Conservation (phyloP, 2,113 vertebrate species). For the Micromys minutus region DNA sequence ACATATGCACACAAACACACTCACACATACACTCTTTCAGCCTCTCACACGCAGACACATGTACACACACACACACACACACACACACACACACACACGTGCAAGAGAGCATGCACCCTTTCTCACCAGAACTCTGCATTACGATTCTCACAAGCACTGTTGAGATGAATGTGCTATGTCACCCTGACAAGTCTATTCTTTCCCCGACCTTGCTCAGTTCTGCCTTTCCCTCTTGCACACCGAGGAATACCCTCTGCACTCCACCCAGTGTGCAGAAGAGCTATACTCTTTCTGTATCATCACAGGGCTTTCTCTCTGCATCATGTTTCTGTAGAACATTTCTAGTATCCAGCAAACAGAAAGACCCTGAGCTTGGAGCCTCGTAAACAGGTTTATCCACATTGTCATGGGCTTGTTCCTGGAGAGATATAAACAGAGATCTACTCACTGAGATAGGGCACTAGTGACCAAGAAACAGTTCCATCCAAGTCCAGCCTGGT, state of each 20-base stretch:
- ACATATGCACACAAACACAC: background rate
- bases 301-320: background rate
- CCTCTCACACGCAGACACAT: too few species aligned
- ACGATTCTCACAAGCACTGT: background rate
- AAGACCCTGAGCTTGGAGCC: background rate
- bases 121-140: background rate
- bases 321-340: background rate
- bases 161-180: background rate
- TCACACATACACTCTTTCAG: background rate
- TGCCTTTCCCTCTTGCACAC: background rate
- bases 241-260: background rate
- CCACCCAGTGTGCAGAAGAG: background rate
- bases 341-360: background rate
- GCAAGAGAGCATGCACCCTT: background rate
- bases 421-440: background rate
- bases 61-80: background rate
- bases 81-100: background rate
- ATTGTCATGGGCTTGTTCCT: background rate
- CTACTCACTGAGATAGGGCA: background rate
- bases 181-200: background rate
- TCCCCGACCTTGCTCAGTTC: background rate
- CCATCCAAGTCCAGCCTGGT: background rate
- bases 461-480: background rate
- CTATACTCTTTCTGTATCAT: background rate
- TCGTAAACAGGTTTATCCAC: background rate